Evolutionary conservation across 2,888 invertebrate species (phyloP), one percentile per base, ranked within the genome.

Genomic region (Cosmorhoe ocellata): DNA sequence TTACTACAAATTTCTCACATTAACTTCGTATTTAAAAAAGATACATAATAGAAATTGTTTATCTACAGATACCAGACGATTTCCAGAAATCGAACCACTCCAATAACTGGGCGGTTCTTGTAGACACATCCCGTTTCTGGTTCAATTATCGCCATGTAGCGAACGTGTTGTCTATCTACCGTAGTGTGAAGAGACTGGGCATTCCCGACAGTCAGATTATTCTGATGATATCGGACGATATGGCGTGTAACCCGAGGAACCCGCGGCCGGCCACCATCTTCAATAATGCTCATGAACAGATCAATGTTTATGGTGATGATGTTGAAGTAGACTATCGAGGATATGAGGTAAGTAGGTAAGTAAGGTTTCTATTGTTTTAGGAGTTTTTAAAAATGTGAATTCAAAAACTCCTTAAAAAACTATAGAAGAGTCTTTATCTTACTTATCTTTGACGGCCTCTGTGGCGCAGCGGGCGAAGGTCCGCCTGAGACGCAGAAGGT

Each of bases 81-180:
- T 93, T 93, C 61, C 85, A 85, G 37, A 92, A 92, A 74, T 93
- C 93, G 0, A 93, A 93, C 22, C 99, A 99, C 76, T 98, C 99
- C 0, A 99, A 99, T 78, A 99, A 99, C 83, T 99, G 99, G 99
- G 99, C 99, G 0, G 99, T 99, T 9, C 85, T 99, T 45, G 99
- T 99, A 0, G 99, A 99, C 81, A 99, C 99, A 0, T 99, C 99
- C 0, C 91, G 99, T 48, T 99, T 99, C 84, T 99, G 99, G 99
- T 99, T 99, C 78, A 99, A 99, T 82, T 99, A 99, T 81, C 93
- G 99, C 4, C 99, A 99, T 93, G 98, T 99, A 24, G 99, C 99
- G 2, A 99, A 99, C 82, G 99, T 99, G 0, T 84, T 99, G 11
- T 99, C 99, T 0, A 97, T 99, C 57, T 99, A 99, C 79, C 93